phyloP scores from a whole-genome alignment of 2,113 vertebrate species.

The Chloropsis cyanopogon region DNA sequence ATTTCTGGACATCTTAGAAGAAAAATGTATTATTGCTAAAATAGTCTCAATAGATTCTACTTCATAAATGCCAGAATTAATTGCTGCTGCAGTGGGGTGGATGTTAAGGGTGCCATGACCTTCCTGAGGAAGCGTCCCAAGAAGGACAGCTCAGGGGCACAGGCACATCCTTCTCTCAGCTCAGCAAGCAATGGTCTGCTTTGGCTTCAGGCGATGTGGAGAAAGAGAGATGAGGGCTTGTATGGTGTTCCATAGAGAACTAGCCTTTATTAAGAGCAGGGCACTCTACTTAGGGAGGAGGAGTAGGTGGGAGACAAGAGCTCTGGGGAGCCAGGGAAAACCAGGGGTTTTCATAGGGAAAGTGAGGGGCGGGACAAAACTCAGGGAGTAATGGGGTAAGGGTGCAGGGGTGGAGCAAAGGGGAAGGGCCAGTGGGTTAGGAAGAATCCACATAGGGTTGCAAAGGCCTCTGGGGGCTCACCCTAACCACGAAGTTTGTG shows the following conservation, averaged over 20 bases:
- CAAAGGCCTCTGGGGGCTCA: background rate
- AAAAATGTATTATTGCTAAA: background rate
- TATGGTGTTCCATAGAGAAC: background rate
- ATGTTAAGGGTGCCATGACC: background rate
- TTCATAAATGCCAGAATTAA: background rate
- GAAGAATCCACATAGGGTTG: background rate
- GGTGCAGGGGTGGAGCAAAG: background rate
- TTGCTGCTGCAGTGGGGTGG: background rate
- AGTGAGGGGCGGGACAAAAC: background rate
- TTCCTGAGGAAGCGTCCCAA: background rate
- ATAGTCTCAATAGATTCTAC: background rate
- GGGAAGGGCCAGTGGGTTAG: background rate
- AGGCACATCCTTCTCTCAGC: background rate
- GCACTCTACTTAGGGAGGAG: no score
- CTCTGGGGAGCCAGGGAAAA: background rate
- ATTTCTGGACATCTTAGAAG: background rate
- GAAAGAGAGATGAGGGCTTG: background rate
- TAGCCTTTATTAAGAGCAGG: background rate
- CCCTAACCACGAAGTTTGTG: no score
- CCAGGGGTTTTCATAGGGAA: background rate
- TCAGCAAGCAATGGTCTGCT: background rate
- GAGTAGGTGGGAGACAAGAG: no score
- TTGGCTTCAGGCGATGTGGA: background rate
- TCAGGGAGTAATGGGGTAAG: background rate
- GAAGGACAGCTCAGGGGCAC: background rate